Base-by-base conservation (phyloP, 64 coral and sea anemone genomes). In the Stichodactyla helianthus region DNA sequence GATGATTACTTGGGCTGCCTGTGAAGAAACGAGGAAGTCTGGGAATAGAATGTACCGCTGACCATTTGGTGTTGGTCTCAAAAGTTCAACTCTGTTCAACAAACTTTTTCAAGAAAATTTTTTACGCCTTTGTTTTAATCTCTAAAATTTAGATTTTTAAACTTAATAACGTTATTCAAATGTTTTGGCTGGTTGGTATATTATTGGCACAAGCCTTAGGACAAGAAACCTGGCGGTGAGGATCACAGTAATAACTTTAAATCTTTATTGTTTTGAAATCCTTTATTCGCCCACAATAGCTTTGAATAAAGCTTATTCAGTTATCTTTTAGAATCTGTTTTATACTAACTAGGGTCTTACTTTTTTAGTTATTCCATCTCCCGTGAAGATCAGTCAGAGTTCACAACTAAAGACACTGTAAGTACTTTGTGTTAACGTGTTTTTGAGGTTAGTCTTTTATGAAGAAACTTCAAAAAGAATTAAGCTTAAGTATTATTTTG, bases 171-270 rank as follows among this genome's bases (percentile, higher is more conserved):
- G 11, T 23, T 19, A 5, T 74, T 13, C 20, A 81, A 52, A 81
- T 81, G 78, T 53, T 81, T n/a, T 81, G 15, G 20, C 23, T 81
- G 35, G 51, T 54, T 81, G 16, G 52, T 20, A 7, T 81, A 19
- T 71, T 23, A 23, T 70, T 1, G 6, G 6, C n/a, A 13, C 10
- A 58, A 22, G 85, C 58, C 19, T 57, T 60, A 50, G 59, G 77
- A 44, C 18, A 57, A 56, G 90, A 83, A 58, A 87, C 67, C 16
- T 92, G 90, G 90, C 85, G 90, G 90, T 92, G 51, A 87, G 90
- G 27, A 0, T 6, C 52, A 18, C 44, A 25, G 7, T 1, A 71
- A 71, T 6, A 8, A 10, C 65, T 71, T 71, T 9, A 23, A 71
- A 71, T 27, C 23, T 12, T 35, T 1, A 28, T 0, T 1, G 1